phyloP scores from a whole-genome alignment of 2,888 invertebrate genomes.

The Papilio demoleus region DNA sequence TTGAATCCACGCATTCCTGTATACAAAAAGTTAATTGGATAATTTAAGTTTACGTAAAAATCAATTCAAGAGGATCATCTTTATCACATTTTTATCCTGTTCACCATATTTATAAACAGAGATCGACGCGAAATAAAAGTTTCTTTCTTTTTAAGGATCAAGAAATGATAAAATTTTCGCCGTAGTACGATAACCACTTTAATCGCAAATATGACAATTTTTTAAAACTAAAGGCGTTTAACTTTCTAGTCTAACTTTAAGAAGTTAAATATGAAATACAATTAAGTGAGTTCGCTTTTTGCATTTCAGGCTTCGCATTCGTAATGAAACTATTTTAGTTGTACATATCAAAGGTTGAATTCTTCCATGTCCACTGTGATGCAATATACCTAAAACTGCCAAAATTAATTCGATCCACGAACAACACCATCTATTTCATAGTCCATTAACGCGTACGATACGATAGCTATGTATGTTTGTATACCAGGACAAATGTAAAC shows the following conservation, averaged over 20 bases:
- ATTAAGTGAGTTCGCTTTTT: not conserved
- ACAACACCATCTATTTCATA: slow-evolving; percentile 31
- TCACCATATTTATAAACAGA: too few species aligned
- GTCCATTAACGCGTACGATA: slow-evolving; percentile 29
- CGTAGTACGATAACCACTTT: too few species aligned
- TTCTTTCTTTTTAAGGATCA: too few species aligned
- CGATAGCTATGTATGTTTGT: slow-evolving; percentile 9
- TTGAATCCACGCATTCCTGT: not conserved
- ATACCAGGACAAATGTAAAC: slow-evolving; percentile 26
- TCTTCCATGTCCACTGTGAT: slow-evolving; percentile 32
- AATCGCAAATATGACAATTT: too few species aligned
- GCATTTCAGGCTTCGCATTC: too few species aligned
- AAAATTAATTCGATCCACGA: slow-evolving; percentile 50
- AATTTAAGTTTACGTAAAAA: too few species aligned
- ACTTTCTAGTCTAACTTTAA: too few species aligned
- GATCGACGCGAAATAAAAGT: too few species aligned
- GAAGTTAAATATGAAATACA: not conserved
- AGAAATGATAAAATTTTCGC: too few species aligned
- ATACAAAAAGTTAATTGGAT: not conserved
- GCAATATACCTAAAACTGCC: slow-evolving; percentile 46
- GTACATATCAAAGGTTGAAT: slow-evolving; percentile 10
- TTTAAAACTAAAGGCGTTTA: too few species aligned
- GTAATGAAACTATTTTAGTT: not conserved
- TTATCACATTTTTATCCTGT: too few species aligned
- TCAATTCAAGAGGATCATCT: too few species aligned